Evolutionary conservation across 2,797 vertebrate species (phyloP), one percentile per base, ranked within the genome.

Genomic region (Dendrocincla tyrannina): DNA sequence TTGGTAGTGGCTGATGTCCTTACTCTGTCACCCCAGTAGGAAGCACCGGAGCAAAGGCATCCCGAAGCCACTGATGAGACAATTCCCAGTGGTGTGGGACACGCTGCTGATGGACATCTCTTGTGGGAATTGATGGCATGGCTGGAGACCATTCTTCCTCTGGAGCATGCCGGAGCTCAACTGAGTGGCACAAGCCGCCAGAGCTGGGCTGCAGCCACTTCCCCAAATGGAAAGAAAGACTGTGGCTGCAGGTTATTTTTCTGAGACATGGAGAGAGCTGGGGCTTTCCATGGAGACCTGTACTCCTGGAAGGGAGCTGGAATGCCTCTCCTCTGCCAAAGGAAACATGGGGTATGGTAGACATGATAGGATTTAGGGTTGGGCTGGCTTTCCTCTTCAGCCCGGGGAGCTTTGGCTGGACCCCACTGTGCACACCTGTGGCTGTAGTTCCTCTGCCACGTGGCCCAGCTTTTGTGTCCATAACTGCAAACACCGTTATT

Each of bases 381-480:
- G 81, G 56, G 72, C 44, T 89, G 47, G 22, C 49, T 64, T 77
- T 81, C 22, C 27, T 69, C 28, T 32, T 69, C 2, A 1, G 42
- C 44, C 25, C 0, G 0, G 53, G 41, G 52, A 76, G 59, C 33
- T 17, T 41, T 46, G 39, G 35, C 66, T 41, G 70, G 32, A 82
- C 15, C 42, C 33, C 2, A 2, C 25, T 42, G 68, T 14, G n/a
- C 50, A 17, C 37, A 60, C 37, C 68, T 73, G 1, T 11, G 33
- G 9, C 68, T 64, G 68, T 15, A 12, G 17, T 28, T 73, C 53
- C 76, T 72, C 53, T 53, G 47, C 60, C 1, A 2, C 20, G 2
- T 0, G 0, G 53, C 32, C 52, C n/a, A 9, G n/a, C 49, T 52
- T 62, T 33, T 5, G 3, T 88, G 33, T 28, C 55, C 0, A 0